These are phyloP conservation scores for Tuberolachnus salignus DNA, from an alignment of 2,888 invertebrate genomes.

Conservation along the genomic window DNA sequence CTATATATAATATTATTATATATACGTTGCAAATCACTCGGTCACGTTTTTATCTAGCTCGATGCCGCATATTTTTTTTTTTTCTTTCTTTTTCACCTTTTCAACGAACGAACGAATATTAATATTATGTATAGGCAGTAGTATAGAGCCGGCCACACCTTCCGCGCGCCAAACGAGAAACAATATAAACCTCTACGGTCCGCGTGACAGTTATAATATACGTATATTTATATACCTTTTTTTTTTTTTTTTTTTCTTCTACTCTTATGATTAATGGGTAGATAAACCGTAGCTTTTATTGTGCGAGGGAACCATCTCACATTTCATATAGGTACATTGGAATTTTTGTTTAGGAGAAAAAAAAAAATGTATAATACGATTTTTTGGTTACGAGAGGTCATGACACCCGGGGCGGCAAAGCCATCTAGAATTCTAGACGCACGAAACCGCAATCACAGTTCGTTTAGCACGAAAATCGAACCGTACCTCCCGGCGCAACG, in stretches of 20 bases:
- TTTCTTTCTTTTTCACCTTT: conserved; percentile 34
- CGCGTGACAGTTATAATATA: conserved; percentile 14
- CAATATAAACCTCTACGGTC: conserved; percentile 15
- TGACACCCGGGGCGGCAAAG: conserved; percentile 14
- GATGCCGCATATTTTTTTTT: not conserved
- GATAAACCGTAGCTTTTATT: conserved; percentile 39
- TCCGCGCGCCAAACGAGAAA: conserved; percentile 22
- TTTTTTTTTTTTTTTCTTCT: not conserved
- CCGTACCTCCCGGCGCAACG: not conserved
- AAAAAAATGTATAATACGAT: not conserved
- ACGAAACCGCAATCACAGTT: conserved; percentile 25
- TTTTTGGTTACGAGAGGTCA: conserved; percentile 21
- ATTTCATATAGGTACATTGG: conserved; percentile 10
- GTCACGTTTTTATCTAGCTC: conserved; percentile 52
- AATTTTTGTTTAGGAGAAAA: conserved; percentile 18
- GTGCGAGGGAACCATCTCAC: conserved; percentile 13
- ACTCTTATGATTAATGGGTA: conserved; percentile 36
- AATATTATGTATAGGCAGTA: too few relatives aligned
- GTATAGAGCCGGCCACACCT: conserved; percentile 32
- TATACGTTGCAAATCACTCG: conserved; percentile 44
- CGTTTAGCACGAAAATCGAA: conserved; percentile 25
- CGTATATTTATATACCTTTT: too few relatives aligned
- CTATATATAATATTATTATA: not conserved
- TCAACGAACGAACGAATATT: conserved; percentile 4
- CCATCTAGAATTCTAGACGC: too few relatives aligned